phyloP scores from a whole-genome alignment of 2,797 vertebrate genomes.

The Halcyon leucocephala region DNA sequence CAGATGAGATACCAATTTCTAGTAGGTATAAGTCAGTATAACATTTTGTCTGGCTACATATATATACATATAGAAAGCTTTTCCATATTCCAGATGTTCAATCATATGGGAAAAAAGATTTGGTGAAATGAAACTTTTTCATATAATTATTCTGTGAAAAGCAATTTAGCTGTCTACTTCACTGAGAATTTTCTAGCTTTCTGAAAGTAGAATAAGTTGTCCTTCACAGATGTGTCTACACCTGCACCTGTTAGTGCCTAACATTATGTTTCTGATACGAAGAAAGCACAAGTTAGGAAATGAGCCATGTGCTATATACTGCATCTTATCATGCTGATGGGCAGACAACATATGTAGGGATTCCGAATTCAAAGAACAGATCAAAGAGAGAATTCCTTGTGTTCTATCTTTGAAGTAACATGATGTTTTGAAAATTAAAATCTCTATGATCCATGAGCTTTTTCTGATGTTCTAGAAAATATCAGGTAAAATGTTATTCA shows the following conservation, averaged over 20 bases:
- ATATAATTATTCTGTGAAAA: slow-evolving; percentile 60
- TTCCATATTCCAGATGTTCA: slow-evolving; percentile 64
- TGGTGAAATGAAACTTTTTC: slow-evolving; percentile 43
- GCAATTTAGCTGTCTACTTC: slow-evolving; percentile 22
- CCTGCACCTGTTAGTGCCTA: background rate
- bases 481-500: background rate
- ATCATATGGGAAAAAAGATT: slow-evolving; percentile 62
- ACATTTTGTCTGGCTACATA: slow-evolving; percentile 21
- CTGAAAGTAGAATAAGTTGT: background rate
- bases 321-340: background rate
- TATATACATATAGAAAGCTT: background rate
- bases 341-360: background rate
- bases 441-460: background rate
- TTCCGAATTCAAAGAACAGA: background rate
- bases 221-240: slow-evolving; percentile 8
- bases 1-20: background rate
- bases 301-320: background rate
- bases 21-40: slow-evolving; percentile 2
- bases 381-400: background rate
- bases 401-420: background rate
- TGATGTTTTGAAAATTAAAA: background rate
- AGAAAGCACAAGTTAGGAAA: slow-evolving; percentile 4
- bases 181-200: slow-evolving; percentile 43
- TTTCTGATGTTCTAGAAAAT: background rate
- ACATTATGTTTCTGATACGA: background rate